Conservation (phyloP, 2,888 invertebrate genomes). For the Andrena hattorfiana region DNA sequence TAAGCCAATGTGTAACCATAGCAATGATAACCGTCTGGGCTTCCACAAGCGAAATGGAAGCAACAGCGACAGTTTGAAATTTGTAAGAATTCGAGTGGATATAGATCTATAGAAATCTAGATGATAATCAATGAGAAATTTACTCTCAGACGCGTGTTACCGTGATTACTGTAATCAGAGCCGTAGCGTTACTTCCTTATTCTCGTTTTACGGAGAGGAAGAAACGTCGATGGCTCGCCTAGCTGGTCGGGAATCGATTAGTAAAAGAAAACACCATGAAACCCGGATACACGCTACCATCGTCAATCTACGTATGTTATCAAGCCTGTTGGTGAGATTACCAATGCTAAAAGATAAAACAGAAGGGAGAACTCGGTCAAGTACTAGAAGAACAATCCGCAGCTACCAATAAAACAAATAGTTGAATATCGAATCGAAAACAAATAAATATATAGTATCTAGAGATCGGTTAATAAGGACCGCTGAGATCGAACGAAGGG, state of each 20-base stretch:
- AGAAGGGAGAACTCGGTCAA: too few species aligned
- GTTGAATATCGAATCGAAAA: too few species aligned
- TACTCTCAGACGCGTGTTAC: conserved; percentile 16
- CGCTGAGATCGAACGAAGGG: conserved; percentile 5
- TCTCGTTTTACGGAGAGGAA: conserved; percentile 3
- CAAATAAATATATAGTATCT: too few species aligned
- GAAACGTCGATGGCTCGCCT: conserved; percentile 8
- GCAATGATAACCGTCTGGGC: background rate
- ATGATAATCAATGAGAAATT: conserved; percentile 2
- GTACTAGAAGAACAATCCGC: too few species aligned
- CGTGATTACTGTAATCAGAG: conserved; percentile 31
- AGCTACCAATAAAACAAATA: too few species aligned
- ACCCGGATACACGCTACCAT: background rate
- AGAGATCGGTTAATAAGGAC: conserved; percentile 28
- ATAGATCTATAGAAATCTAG: conserved; percentile 4
- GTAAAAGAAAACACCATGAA: background rate
- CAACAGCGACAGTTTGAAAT: background rate
- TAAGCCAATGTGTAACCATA: background rate
- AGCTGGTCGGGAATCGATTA: conserved; percentile 14
- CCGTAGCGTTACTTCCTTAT: conserved; percentile 1
- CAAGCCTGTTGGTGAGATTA: background rate
- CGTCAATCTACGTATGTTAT: background rate
- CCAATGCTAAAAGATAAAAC: too few species aligned
- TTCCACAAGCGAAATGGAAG: background rate
- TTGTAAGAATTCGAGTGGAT: background rate